Evolutionary conservation across 2,797 vertebrate species (phyloP), one percentile per base, ranked within the genome.

Genomic region (Intellagama lesueurii): DNA sequence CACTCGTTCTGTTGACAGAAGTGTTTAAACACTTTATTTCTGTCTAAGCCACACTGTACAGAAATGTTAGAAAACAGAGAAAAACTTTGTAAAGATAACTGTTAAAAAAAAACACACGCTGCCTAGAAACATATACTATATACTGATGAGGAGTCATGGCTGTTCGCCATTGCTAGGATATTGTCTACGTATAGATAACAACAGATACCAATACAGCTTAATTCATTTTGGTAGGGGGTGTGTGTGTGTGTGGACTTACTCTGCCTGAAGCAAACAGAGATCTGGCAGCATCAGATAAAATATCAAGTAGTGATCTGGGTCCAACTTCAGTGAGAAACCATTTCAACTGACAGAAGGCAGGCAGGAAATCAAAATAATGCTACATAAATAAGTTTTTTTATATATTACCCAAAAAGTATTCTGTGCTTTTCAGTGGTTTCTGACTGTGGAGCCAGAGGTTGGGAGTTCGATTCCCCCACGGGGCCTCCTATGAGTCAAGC

Each of bases 101-200:
- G 0, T 4, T 56, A 56, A 56, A 56, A 1, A 0, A 40, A 64
- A n/a, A n/a, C n/a, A n/a, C n/a, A 22, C 68, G 9, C 4, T 35
- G 3, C 2, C 52, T 40, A 26, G 70, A 72, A 47, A 35, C 69
- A 11, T 68, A 73, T 19, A 68, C 19, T 26, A 6, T 68, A 68
- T 6, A 68, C 3, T 44, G 49, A 52, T 44, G 47, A 0, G 40
- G 24, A 81, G 0, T 3, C 0, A 1, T 22, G 30, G 0, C 26
- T 66, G 35, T 2, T 76, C 0, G 0, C 86, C 49, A 77, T 83
- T 0, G 0, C 44, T 88, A 87, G 32, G 0, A 0, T 8, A 79
- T 28, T 87, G 76, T 82, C 56, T 40, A 0, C 1, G 5, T 22
- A 0, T 7, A 72, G 70, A 24, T 52, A 30, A 14, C 0, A 77